phyloP scores from a whole-genome alignment of 2,113 vertebrate species.

The Phoenicopterus ruber region DNA sequence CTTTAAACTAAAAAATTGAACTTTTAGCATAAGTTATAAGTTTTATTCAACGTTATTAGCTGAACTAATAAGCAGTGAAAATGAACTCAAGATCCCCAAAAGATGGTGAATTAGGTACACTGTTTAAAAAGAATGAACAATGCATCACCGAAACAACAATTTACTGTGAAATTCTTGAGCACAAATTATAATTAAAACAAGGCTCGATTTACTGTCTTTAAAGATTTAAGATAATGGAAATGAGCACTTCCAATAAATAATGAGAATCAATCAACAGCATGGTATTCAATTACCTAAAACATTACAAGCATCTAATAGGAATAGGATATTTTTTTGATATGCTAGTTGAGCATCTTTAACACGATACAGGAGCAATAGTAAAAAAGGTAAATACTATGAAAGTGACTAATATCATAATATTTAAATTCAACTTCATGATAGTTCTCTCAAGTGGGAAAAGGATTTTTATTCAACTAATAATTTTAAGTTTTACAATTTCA shows the following conservation, averaged over 20 bases:
- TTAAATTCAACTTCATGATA: not conserved
- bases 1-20: not conserved
- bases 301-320: not conserved
- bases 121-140: not conserved
- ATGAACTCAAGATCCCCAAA: not conserved
- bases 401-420: not conserved
- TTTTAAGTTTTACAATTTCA: not conserved
- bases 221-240: not conserved
- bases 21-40: not conserved
- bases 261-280: not conserved
- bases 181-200: not conserved
- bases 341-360: not conserved
- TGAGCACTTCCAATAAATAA: not conserved
- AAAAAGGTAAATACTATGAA: not conserved
- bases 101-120: fast-evolving
- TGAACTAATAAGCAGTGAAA: not conserved
- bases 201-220: not conserved
- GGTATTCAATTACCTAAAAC: not conserved
- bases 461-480: not conserved
- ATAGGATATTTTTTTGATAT: not conserved
- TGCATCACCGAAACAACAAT: not conserved
- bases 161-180: not conserved
- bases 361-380: not conserved
- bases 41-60: not conserved
- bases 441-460: not conserved